These are phyloP conservation scores for Bubalus kerabau DNA, from an alignment of 2,113 vertebrate genomes.

Conservation along the genomic window DNA sequence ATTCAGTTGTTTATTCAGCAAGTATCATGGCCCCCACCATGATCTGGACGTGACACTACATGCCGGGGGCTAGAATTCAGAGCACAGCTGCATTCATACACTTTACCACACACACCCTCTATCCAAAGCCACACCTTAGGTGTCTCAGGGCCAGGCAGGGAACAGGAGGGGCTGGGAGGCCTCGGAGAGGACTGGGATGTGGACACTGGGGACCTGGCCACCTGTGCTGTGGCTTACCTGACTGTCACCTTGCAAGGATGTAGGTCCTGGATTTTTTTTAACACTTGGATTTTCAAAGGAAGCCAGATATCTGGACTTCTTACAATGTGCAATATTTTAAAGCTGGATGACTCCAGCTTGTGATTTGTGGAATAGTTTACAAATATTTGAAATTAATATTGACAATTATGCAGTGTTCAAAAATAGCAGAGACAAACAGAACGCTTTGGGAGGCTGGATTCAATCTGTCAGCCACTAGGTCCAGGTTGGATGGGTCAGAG, in stretches of 20 bases:
- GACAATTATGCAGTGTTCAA: not conserved
- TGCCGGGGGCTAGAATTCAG: not conserved
- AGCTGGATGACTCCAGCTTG: not conserved
- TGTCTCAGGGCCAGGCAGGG: not conserved
- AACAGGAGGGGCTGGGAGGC: accelerated
- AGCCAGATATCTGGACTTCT: not conserved
- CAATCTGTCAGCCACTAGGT: accelerated
- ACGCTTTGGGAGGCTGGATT: not conserved
- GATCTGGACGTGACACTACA: accelerated
- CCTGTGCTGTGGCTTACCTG: accelerated
- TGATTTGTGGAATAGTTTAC: not conserved
- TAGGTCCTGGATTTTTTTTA: accelerated
- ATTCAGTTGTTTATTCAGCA: no score
- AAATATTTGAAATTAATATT: not conserved
- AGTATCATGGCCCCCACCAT: accelerated
- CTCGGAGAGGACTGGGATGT: accelerated
- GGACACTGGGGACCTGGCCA: accelerated
- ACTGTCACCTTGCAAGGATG: accelerated
- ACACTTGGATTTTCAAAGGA: not conserved
- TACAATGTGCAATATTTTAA: not conserved
- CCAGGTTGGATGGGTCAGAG: no score
- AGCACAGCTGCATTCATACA: accelerated
- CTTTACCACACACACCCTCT: no score
- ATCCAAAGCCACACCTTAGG: accelerated
- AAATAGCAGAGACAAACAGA: not conserved